Evolutionary conservation across 2,113 vertebrate genomes (phyloP).

Genomic region (Hirundichthys speculiger): DNA sequence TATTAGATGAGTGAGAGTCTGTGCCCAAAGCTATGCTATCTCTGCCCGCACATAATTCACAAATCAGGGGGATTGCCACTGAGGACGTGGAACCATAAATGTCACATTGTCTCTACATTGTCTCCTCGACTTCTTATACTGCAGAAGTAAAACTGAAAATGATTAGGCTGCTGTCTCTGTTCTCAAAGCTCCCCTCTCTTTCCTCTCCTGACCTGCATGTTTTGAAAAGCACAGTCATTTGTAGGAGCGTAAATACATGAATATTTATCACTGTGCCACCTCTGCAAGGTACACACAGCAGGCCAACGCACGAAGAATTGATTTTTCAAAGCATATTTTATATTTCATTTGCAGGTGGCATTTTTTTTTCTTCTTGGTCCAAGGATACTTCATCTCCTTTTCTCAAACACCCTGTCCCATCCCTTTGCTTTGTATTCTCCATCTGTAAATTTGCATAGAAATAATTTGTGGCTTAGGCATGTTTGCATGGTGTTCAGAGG

Average conservation of each 20-base stretch:
- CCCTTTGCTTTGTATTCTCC: constrained; percentile 29
- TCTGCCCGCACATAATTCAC: constrained; percentile 57
- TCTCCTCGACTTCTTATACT: constrained; percentile 23
- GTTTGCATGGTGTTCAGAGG: constrained; percentile 35
- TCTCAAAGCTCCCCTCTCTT: constrained; percentile 22
- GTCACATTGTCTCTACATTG: constrained; percentile 53
- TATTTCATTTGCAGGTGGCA: constrained; percentile 57
- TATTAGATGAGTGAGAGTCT: constrained; percentile 63
- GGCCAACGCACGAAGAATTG: constrained; percentile 39
- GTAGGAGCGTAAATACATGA: constrained; percentile 36
- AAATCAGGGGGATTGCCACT: constrained; percentile 51
- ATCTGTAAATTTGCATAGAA: constrained; percentile 54
- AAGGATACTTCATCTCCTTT: constrained; percentile 15
- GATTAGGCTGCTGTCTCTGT: constrained; percentile 21
- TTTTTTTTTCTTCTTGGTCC: neutral
- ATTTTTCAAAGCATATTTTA: constrained; percentile 57
- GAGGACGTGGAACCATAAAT: constrained; percentile 63
- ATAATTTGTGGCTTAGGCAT: constrained; percentile 41
- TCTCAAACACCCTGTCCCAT: constrained; percentile 6
- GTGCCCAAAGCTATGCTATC: constrained; percentile 60
- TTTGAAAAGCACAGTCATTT: constrained; percentile 41
- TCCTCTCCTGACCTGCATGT: constrained; percentile 27
- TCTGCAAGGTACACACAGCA: constrained; percentile 25
- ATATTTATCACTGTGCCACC: constrained; percentile 55
- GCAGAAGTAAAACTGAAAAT: constrained; percentile 16